These are phyloP conservation scores for Leptopilina drosophilae DNA, from an alignment of 2,888 invertebrate genomes.

Conservation along the genomic window DNA sequence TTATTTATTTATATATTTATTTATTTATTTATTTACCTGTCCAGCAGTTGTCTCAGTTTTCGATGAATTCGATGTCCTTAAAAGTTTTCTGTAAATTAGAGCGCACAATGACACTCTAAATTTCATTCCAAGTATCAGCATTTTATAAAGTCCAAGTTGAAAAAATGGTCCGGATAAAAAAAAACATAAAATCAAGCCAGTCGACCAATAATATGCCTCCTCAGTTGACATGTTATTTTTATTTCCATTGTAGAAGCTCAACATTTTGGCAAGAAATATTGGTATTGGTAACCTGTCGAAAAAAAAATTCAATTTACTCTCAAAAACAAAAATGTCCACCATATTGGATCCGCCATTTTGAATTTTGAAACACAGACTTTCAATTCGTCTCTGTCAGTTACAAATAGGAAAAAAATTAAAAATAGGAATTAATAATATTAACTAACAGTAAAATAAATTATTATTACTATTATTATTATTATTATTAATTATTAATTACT, in stretches of 20 bases:
- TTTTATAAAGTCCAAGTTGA: background rate
- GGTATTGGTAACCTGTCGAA: conserved; percentile 69
- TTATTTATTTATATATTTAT: background rate
- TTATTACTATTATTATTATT: too few relatives aligned
- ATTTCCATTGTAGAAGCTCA: conserved; percentile 64
- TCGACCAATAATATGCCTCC: conserved; percentile 77
- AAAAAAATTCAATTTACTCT: too few relatives aligned
- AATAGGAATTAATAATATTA: too few relatives aligned
- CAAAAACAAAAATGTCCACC: too few relatives aligned
- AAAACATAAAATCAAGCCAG: conserved; percentile 68
- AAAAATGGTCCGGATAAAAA: conserved; percentile 16
- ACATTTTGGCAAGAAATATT: conserved; percentile 66
- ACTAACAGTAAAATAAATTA: too few relatives aligned
- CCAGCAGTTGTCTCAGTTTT: conserved; percentile 86
- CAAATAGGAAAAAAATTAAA: too few relatives aligned
- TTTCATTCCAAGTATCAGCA: conserved; percentile 80
- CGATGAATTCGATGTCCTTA: conserved; percentile 75
- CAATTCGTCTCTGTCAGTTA: background rate
- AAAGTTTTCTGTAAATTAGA: conserved; percentile 85
- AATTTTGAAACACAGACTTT: background rate
- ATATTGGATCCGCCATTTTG: too few relatives aligned
- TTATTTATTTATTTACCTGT: conserved; percentile 75
- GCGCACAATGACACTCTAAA: conserved; percentile 84
- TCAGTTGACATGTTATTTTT: conserved; percentile 44
- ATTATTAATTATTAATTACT: too few relatives aligned